Evolutionary conservation across 2,888 invertebrate genomes (phyloP).

Genomic region (Diachrysia chrysitis): DNA sequence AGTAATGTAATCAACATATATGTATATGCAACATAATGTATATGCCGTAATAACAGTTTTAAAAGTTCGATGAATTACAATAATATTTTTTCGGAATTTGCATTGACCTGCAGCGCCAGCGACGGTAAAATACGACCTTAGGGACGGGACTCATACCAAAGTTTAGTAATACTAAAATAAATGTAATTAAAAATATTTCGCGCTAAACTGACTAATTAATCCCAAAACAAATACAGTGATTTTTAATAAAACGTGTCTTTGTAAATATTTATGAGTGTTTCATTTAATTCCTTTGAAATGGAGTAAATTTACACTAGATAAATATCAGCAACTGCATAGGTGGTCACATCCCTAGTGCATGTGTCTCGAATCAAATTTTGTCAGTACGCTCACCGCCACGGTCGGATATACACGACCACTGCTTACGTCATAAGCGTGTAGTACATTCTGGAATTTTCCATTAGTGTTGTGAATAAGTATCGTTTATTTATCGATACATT

Average conservation of each 20-base stretch:
- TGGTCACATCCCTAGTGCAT: conserved; percentile 25
- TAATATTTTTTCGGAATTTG: conserved; percentile 21
- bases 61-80: conserved; percentile 19
- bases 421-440: conserved; percentile 25
- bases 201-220: conserved; percentile 25
- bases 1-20: conserved; percentile 23
- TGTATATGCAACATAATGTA: conserved; percentile 25
- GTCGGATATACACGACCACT: conserved; percentile 31
- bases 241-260: conserved; percentile 23
- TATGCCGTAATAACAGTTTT: conserved; percentile 32
- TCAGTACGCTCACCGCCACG: conserved; percentile 18
- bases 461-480: conserved; percentile 18
- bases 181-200: conserved; percentile 20
- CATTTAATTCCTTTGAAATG: conserved; percentile 28
- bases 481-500: conserved; percentile 14
- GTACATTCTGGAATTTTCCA: conserved; percentile 25
- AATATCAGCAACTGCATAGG: conserved; percentile 19
- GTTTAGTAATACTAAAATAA: conserved; percentile 20
- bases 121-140: conserved; percentile 18
- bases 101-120: conserved; percentile 19
- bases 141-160: conserved; percentile 23
- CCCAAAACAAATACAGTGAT: conserved; percentile 26
- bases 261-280: conserved; percentile 26
- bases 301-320: conserved; percentile 20
- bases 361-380: conserved; percentile 13